A percentile compares a stretch with the other conserved stretches of the same genome.
Conservation (phyloP, 2,888 invertebrate species). For the Tetranychus piercei region DNA sequence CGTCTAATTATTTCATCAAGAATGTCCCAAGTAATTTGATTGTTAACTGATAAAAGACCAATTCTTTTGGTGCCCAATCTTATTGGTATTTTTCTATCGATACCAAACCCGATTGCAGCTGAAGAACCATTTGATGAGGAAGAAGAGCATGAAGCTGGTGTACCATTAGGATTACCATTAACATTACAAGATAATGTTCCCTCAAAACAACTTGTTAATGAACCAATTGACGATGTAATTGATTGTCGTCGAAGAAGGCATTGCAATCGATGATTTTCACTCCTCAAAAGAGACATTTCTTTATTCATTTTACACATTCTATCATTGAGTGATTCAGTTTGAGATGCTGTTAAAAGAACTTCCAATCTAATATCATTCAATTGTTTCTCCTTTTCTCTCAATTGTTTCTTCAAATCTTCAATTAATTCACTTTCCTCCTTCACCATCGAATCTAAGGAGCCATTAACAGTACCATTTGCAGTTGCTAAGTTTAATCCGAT, state of each 20-base stretch:
- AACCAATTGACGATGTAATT: slow-evolving; percentile 8
- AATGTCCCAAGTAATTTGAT: not conserved
- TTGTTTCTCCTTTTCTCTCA: slow-evolving; percentile 85
- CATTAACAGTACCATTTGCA: not conserved
- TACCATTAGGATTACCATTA: too few species aligned
- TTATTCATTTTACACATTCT: slow-evolving; percentile 91
- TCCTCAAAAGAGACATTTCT: slow-evolving; percentile 88
- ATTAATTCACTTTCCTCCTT: slow-evolving; percentile 21
- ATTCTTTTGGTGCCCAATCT: not conserved
- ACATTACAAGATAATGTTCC: too few species aligned
- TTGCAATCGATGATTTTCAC: slow-evolving; percentile 85
- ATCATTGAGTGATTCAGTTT: slow-evolving; percentile 84
- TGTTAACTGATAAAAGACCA: not conserved
- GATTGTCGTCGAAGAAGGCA: slow-evolving; percentile 48
- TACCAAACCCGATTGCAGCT: too few species aligned
- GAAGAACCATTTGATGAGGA: too few species aligned
- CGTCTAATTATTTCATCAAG: not conserved
- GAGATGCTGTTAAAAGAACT: slow-evolving; percentile 87
- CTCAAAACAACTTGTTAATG: not conserved
- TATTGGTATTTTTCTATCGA: not conserved
- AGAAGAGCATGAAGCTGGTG: too few species aligned
- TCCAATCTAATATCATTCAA: slow-evolving; percentile 88
- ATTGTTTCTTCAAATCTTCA: slow-evolving; percentile 72
- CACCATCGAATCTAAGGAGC: not conserved
- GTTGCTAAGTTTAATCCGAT: not conserved